Conservation (phyloP, 2,888 invertebrate species). For the Diarsia dahlii region DNA sequence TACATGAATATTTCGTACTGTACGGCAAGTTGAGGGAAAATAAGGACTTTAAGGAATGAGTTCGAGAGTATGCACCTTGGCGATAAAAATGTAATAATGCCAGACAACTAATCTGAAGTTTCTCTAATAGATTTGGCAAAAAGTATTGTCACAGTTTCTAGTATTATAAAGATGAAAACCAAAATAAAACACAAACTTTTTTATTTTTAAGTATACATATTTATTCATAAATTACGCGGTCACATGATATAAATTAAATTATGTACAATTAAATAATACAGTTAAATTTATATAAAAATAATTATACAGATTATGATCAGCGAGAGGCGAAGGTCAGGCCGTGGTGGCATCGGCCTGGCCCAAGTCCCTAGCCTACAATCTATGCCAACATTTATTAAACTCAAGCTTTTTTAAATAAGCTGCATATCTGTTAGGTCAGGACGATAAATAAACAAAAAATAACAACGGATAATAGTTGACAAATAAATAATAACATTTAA, state of each 20-base stretch:
- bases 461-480: conserved; percentile 72
- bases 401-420: conserved; percentile 86
- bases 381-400: conserved; percentile 84
- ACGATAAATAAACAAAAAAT: conserved; percentile 77
- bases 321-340: conserved; percentile 72
- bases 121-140: background rate
- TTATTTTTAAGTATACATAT: conserved; percentile 89
- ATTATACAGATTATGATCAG: conserved; percentile 78
- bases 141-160: background rate
- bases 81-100: background rate
- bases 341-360: conserved; percentile 82
- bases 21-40: background rate
- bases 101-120: too few relatives aligned
- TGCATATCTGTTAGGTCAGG: conserved; percentile 85
- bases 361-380: conserved; percentile 67
- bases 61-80: background rate
- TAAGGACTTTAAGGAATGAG: background rate
- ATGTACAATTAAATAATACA: conserved; percentile 90
- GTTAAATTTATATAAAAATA: conserved; percentile 89
- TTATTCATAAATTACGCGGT: conserved; percentile 90
- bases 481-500: conserved; percentile 83
- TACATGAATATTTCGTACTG: background rate
- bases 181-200: conserved; percentile 74
- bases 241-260: conserved; percentile 90
- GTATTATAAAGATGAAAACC: background rate